Base-by-base conservation (phyloP, 2,797 vertebrate species). In the Podarcis siculus region DNA sequence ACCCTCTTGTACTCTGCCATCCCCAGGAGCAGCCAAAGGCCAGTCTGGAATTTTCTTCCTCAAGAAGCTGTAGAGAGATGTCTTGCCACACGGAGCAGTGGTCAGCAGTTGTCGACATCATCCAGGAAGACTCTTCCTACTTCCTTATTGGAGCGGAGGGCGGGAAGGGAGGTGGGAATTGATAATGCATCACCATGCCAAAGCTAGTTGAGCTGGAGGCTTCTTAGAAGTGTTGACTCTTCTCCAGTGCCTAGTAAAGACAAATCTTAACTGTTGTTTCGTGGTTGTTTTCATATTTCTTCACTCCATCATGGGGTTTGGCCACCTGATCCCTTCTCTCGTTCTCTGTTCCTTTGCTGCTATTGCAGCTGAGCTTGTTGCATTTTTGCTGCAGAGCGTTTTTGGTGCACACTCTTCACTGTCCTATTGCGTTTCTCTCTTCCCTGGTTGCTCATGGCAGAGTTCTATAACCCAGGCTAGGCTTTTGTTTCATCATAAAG, bases 401-500 rank as follows among this genome's bases (percentile, higher is more conserved):
- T 37, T 88, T 32, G 58, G 7, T 88, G 45, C 30, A 61, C 12
- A 39, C 10, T n/a, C 25, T 32, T 8, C 49, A 27, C 58, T 73
- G 55, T 45, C 37, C 64, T 80, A 15, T 45, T 85, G 37, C 67
- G 73, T 61, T 37, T 77, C 66, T 64, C 42, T 72, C 37, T 19
- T 89, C n/a, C 67, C 58, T 71, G 35, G 45, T 79, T 17, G 1
- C 37, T 80, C 42, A 27, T 80, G 83, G 58, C 55, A 37, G n/a
- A 75, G 66, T 78, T 45, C 80, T 75, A 85, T 85, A 75, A 73
- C 23, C 19, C 37, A 35, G 9, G 72, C 13, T 79, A 73, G 30
- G 9, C 45, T 85, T 88, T 89, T 89, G 73, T 85, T 79, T n/a
- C 25, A 21, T 80, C 58, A 85, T 80, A 66, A 85, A 85, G 80